Evolutionary conservation across 2,797 vertebrate genomes (phyloP).

Genomic region (Lutjanus campechanus): DNA sequence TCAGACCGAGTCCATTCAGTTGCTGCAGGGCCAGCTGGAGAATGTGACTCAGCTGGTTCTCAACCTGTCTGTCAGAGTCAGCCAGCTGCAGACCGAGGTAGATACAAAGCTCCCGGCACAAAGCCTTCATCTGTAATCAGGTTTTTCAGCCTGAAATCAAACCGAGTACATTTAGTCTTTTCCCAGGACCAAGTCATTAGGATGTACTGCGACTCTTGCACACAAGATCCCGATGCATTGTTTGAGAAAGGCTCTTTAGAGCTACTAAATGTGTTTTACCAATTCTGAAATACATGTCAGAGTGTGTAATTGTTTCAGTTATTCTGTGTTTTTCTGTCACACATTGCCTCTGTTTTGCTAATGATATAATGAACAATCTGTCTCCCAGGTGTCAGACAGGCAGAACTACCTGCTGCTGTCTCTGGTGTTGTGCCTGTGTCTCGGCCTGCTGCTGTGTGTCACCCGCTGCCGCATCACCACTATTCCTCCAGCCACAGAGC

Average conservation of each 20-base stretch:
- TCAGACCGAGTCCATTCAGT: constrained; percentile 96
- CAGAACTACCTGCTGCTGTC: constrained; percentile 93
- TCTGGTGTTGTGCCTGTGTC: constrained; percentile 88
- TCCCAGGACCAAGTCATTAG: constrained; percentile 12
- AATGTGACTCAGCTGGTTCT: constrained; percentile 92
- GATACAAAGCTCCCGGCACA: constrained; percentile 8
- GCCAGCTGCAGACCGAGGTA: constrained; percentile 92
- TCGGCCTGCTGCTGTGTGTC: constrained; percentile 89
- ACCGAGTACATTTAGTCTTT: constrained; percentile 23
- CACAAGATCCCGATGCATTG: background rate
- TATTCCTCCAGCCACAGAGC: constrained; percentile 77
- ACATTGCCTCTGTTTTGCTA: background rate
- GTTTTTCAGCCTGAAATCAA: constrained; percentile 5
- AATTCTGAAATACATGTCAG: background rate
- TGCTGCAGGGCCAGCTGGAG: constrained; percentile 93
- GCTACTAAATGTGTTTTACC: background rate
- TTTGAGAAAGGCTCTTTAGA: background rate
- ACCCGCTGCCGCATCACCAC: constrained; percentile 86
- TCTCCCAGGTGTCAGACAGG: constrained; percentile 91
- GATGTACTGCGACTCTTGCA: background rate
- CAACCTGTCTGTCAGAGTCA: constrained; percentile 91
- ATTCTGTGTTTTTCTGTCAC: background rate
- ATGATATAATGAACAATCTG: background rate
- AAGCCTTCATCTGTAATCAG: constrained; percentile 35
- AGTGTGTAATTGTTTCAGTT: background rate